Base-by-base conservation (phyloP, 2,888 invertebrate genomes). In the Cheilosia vulpina region DNA sequence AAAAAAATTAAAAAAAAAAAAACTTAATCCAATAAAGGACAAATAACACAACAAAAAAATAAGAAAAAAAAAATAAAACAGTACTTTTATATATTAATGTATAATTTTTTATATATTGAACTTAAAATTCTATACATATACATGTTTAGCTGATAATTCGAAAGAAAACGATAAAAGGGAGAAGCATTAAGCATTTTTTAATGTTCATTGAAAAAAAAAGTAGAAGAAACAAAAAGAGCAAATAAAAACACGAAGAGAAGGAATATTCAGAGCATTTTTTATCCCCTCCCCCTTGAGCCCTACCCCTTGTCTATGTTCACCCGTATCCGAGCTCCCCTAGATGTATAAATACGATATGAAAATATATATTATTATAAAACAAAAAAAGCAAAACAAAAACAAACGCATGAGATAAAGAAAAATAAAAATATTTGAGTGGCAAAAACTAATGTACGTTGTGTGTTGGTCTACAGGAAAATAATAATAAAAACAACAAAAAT, bases 61-160 rank as follows among this genome's bases (percentile, higher is more conserved):
- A 34, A 34, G 43, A 41, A 55, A 45, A 47, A 62, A 47, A 53
- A 69, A 55, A 62, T 27, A 52, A 77, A 75, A 71, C 69, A 75
- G 80, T 85, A 85, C 75, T 85, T 81, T 85, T 85, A 85, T 52
- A 52, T 85, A 85, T 85, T 85, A 85, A 80, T 85, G 85, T 85
- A 85, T 85, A 85, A 85, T 85, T 85, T 85, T 85, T 85, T 85
- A 85, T 81, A 85, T 85, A 85, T 85, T 76, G 81, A 85, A 85
- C 85, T 85, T 81, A 80, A 85, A 80, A 85, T 76, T 85, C 85
- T 81, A 85, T 81, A 85, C 85, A 85, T 85, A 85, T 85, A 85
- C 79, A 85, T 76, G 81, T 85, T 81, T 76, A 85, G 85, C 85
- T 84, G 85, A 76, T 85, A 84, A 76, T 79, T 80, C 68, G 80